Base-by-base conservation (phyloP, 2,113 vertebrate genomes). In the Empidonax traillii region DNA sequence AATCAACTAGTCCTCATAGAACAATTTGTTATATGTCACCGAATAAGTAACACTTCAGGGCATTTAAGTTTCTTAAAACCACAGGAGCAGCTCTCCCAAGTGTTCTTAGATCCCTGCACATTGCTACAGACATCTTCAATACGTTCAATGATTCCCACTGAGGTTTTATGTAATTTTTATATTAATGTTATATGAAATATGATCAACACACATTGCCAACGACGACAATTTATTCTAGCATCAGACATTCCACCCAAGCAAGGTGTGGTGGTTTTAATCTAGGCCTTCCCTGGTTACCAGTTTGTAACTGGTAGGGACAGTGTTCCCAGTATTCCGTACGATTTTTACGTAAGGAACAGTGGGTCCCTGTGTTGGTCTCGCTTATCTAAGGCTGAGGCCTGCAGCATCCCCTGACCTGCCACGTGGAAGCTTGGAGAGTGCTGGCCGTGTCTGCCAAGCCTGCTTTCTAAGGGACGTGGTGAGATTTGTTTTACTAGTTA, bases 21-120 rank as follows among this genome's bases (percentile, higher is more conserved):
- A 76, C 49, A 65, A 85, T 96, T 94, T 72, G 25, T 83, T 73
- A 49, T 65, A 30, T 65, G 66, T 74, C 89, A 87, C n/a, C 37
- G 83, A 74, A 90, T 49, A 94, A 94, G 84, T 35, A 96, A 65
- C 33, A 66, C 27, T 65, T 58, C 23, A 44, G 53, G 55, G 15
- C 69, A 95, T 74, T 80, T 85, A 58, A 56, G 27, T 62, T 77
- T 92, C 69, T 79, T 72, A 87, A 91, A 94, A 79, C 22, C n/a
- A 53, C 15, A 81, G 46, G n/a, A 31, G 27, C 61, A 73, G 10
- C 20, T 94, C 87, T 94, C 49, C 46, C 41, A 72, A 51, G 31
- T 61, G 12, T 73, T 84, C 37, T 28, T 71, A 44, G 20, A 51
- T 51, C 20, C 41, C 44, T 81, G 39, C 33, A 19, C 10, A 1